These are phyloP conservation scores for Miichthys miiuy DNA, from an alignment of 2,797 vertebrate genomes.

Conservation along the genomic window DNA sequence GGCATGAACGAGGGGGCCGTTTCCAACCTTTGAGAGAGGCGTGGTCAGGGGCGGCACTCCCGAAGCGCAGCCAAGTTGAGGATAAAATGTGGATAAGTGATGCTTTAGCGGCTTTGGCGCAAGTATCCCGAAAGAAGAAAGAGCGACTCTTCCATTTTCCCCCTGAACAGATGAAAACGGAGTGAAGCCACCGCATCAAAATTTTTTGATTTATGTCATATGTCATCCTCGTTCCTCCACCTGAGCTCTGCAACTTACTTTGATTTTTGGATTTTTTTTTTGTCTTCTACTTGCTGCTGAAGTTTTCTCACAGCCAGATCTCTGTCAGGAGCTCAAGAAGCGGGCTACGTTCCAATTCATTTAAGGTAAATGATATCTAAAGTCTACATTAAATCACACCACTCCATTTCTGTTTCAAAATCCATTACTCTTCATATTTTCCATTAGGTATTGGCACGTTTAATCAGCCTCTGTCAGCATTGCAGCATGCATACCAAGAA, in stretches of 20 bases:
- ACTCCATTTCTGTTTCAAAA: constrained; percentile 45
- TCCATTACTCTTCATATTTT: constrained; percentile 57
- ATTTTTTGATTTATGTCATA: constrained; percentile 18
- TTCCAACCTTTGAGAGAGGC: constrained; percentile 68
- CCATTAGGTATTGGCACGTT: constrained; percentile 58
- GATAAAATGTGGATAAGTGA: constrained; percentile 84
- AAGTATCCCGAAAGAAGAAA: constrained; percentile 64
- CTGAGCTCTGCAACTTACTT: constrained; percentile 52
- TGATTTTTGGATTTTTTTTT: constrained; percentile 28
- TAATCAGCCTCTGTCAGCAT: constrained; percentile 41
- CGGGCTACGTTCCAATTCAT: constrained; percentile 62
- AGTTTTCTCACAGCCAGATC: constrained; percentile 48
- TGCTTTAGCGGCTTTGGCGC: constrained; percentile 74
- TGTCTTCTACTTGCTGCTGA: constrained; percentile 28
- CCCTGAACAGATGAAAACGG: constrained; percentile 14
- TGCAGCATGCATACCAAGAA: constrained; percentile 34
- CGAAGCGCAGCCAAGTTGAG: constrained; percentile 72
- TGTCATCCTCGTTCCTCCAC: constrained; percentile 34
- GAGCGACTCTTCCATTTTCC: constrained; percentile 10
- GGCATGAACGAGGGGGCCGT: constrained; percentile 46
- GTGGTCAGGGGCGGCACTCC: constrained; percentile 76
- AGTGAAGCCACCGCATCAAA: constrained; percentile 11
- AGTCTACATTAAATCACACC: constrained; percentile 62
- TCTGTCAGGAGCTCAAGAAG: constrained; percentile 51
- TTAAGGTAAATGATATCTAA: constrained; percentile 75